These are phyloP conservation scores for Trissoscelio sp. DNA, from an alignment of 2,888 invertebrate genomes.

Conservation along the genomic window DNA sequence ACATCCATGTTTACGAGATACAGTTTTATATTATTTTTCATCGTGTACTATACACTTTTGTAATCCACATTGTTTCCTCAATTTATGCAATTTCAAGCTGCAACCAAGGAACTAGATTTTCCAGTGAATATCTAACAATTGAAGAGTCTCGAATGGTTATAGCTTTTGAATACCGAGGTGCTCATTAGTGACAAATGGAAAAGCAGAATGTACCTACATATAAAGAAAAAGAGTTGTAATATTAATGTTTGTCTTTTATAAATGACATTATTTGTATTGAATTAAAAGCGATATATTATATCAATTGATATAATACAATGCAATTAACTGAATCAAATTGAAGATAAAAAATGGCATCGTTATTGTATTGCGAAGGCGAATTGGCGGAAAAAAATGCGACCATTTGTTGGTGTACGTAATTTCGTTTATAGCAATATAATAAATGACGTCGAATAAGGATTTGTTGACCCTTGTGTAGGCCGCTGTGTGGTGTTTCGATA, in stretches of 20 bases:
- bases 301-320: background rate
- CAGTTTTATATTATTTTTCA: background rate
- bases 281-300: background rate
- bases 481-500: slow-evolving; percentile 67
- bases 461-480: slow-evolving; percentile 61
- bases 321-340: background rate
- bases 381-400: slow-evolving; percentile 1
- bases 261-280: background rate
- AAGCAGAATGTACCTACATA: background rate
- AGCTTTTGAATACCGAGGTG: slow-evolving; percentile 59
- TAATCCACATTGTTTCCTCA: slow-evolving; percentile 20
- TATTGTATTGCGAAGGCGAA: background rate
- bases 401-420: slow-evolving; percentile 35
- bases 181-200: slow-evolving; percentile 58
- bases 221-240: background rate
- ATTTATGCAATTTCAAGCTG: slow-evolving; percentile 28
- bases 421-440: slow-evolving; percentile 47
- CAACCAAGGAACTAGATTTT: slow-evolving; percentile 26
- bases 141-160: slow-evolving; percentile 43
- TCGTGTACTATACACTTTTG: background rate
- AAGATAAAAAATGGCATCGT: slow-evolving; percentile 3
- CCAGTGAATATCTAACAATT: slow-evolving; percentile 19
- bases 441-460: slow-evolving; percentile 70
- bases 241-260: background rate
- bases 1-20: too few species aligned